These are phyloP conservation scores for Fissipunctia ypsillon DNA, from an alignment of 2,888 invertebrate genomes.

Conservation along the genomic window DNA sequence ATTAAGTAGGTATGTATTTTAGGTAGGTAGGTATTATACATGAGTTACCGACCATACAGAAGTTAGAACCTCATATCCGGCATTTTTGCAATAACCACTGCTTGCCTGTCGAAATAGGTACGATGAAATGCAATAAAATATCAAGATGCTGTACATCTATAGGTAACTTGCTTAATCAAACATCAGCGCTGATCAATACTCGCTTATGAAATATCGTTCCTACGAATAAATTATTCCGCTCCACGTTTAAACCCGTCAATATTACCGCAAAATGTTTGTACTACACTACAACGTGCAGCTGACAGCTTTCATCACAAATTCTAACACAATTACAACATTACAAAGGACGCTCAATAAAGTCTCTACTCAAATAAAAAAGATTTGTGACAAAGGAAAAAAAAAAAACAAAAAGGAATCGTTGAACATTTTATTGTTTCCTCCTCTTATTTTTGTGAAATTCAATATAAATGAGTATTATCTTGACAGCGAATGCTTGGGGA, in stretches of 20 bases:
- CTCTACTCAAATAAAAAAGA: conserved; percentile 29
- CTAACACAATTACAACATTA: conserved; percentile 17
- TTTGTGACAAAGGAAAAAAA: conserved; percentile 27
- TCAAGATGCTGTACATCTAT: background rate
- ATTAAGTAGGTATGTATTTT: too few relatives aligned
- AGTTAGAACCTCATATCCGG: too few relatives aligned
- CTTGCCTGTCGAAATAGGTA: too few relatives aligned
- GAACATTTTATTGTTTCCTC: conserved; percentile 48
- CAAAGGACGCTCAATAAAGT: conserved; percentile 14
- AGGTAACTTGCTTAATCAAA: background rate
- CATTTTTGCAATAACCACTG: too few relatives aligned
- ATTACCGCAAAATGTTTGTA: conserved; percentile 35
- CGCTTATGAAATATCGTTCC: conserved; percentile 32
- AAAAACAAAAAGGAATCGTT: conserved; percentile 29
- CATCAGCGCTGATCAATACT: background rate
- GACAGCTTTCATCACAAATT: conserved; percentile 17
- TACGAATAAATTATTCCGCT: conserved; percentile 39
- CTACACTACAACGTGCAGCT: conserved; percentile 16
- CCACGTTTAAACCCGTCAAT: conserved; percentile 26
- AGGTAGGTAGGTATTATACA: too few relatives aligned
- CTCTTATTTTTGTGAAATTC: conserved; percentile 53
- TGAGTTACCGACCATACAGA: too few relatives aligned
- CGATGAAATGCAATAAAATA: conserved; percentile 1
- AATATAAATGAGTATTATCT: conserved; percentile 61
- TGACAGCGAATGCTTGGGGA: conserved; percentile 51